Conservation (phyloP, 37 sponge, comb jelly and placozoan species). For the Chondrosia reniformis region DNA sequence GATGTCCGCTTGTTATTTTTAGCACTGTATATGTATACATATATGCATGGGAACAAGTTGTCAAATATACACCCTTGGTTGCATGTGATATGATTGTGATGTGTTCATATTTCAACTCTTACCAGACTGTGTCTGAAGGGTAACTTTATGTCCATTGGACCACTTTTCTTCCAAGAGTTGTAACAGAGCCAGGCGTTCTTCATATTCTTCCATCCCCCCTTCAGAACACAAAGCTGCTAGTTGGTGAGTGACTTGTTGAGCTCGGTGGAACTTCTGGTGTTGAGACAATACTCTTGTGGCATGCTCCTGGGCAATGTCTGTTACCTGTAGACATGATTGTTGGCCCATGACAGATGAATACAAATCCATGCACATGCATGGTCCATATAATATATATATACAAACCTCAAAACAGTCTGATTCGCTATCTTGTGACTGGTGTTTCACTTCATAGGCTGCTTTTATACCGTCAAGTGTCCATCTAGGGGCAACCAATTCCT, state of each 20-base stretch:
- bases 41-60: neutral
- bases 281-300: slow-evolving; percentile 7
- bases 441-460: neutral
- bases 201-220: neutral
- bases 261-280: slow-evolving; percentile 46
- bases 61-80: neutral
- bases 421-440: neutral
- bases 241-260: neutral
- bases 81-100: neutral
- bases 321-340: neutral
- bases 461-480: neutral
- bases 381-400: too few species aligned
- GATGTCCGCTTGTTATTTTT: too few species aligned
- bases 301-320: neutral
- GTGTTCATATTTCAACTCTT: neutral
- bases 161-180: neutral
- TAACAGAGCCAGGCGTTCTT: neutral
- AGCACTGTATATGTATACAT: too few species aligned
- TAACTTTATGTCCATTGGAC: neutral
- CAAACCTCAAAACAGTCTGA: neutral
- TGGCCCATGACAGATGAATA: too few species aligned
- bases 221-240: neutral
- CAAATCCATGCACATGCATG: too few species aligned
- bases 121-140: neutral
- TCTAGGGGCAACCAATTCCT: slow-evolving; percentile 3